These are phyloP conservation scores for Papio anubis DNA, from an alignment of 2,113 vertebrate species.

Conservation along the genomic window DNA sequence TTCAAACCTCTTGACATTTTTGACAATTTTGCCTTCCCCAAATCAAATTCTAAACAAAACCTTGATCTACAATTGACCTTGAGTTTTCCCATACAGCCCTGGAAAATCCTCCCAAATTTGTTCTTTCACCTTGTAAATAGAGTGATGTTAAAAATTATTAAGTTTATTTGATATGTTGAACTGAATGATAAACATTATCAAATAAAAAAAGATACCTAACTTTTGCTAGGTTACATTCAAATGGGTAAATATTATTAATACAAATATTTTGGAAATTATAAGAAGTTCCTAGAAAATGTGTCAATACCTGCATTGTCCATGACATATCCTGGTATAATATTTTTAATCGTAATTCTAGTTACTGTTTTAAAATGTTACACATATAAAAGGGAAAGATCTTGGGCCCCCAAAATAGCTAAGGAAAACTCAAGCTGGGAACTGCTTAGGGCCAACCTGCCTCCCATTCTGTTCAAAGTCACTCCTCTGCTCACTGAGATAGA, in stretches of 20 bases:
- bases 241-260: not conserved
- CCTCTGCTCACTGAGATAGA: too few species aligned
- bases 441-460: too few species aligned
- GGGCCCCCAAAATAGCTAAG: too few species aligned
- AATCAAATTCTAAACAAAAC: too few species aligned
- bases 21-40: too few species aligned
- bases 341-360: not conserved
- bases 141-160: not conserved
- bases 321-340: not conserved
- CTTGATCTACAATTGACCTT: too few species aligned
- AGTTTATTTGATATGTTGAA: not conserved
- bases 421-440: too few species aligned
- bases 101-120: not conserved
- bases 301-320: not conserved
- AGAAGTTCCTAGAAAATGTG: not conserved
- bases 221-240: not conserved
- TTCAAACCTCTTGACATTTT: too few species aligned
- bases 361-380: not conserved
- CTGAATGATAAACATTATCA: not conserved
- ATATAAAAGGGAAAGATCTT: too few species aligned
- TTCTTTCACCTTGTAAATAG: not conserved
- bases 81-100: too few species aligned
- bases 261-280: not conserved
- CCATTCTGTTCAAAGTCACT: too few species aligned
- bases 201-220: not conserved